phyloP scores from a whole-genome alignment of 2,888 invertebrate genomes.

The Cantharis nigra region DNA sequence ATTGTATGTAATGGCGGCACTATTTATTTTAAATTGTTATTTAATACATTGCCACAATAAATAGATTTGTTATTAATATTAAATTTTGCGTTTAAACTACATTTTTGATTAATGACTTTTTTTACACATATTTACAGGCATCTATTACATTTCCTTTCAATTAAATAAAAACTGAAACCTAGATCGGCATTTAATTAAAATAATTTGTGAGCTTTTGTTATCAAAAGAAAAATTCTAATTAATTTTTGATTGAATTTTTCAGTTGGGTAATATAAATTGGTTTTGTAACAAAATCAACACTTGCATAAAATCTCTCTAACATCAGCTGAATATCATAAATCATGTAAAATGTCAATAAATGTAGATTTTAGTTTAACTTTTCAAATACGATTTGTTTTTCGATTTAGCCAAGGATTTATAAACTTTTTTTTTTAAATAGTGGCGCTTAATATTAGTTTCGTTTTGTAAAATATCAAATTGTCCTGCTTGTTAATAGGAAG shows the following conservation, averaged over 20 bases:
- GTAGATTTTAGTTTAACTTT: slow-evolving; percentile 6
- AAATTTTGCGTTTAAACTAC: not conserved
- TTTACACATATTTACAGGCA: not conserved
- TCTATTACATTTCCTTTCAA: not conserved
- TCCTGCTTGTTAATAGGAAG: slow-evolving; percentile 8
- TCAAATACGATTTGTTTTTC: slow-evolving; percentile 7
- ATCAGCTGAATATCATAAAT: slow-evolving; percentile 3
- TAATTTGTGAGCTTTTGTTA: not conserved
- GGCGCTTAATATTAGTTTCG: not conserved
- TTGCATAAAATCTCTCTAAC: not conserved
- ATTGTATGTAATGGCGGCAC: not conserved
- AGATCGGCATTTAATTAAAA: not conserved
- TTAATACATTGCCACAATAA: not conserved
- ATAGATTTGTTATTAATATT: not conserved
- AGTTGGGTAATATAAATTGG: not conserved
- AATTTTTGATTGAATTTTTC: not conserved
- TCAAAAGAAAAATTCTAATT: not conserved
- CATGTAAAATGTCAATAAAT: slow-evolving; percentile 12
- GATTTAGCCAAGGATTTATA: slow-evolving; percentile 1
- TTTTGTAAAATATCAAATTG: slow-evolving; percentile 1
- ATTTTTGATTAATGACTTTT: not conserved
- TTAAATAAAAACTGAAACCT: not conserved
- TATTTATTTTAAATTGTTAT: not conserved
- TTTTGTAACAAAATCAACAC: not conserved
- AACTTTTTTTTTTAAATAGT: slow-evolving; percentile 6